Conservation (phyloP, 1,140 invertebrate species). For the Chelonus insularis region DNA sequence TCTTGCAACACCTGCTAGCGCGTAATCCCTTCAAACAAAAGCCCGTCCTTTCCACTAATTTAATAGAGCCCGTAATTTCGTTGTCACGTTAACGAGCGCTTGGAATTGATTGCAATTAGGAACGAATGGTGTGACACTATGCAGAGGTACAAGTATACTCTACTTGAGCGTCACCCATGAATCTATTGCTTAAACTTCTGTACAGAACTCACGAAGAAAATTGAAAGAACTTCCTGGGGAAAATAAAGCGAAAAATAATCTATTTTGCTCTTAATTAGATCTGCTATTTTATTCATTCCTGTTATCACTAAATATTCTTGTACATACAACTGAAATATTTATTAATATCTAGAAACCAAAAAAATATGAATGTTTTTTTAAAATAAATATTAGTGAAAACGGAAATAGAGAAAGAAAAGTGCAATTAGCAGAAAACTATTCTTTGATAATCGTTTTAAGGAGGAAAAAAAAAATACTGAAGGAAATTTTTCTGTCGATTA, state of each 20-base stretch:
- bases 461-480: no score
- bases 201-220: neutral
- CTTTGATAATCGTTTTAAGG: no score
- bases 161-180: conserved; percentile 1
- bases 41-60: conserved; percentile 23
- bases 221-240: neutral
- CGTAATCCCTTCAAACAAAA: conserved; percentile 15
- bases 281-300: no score
- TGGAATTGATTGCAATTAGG: conserved; percentile 40
- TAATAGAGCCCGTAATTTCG: conserved; percentile 31
- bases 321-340: no score
- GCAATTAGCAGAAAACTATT: no score
- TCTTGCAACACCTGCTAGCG: neutral
- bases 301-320: neutral
- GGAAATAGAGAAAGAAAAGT: no score
- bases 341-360: no score
- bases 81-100: conserved; percentile 33
- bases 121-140: conserved; percentile 27
- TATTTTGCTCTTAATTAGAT: no score
- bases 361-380: no score
- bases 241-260: no score
- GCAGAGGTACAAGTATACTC: conserved; percentile 12
- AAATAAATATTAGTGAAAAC: no score
- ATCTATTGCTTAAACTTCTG: neutral
- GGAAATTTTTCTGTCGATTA: no score